These are phyloP conservation scores for Trachelus tabidus DNA, from an alignment of 2,888 invertebrate species.

Conservation along the genomic window DNA sequence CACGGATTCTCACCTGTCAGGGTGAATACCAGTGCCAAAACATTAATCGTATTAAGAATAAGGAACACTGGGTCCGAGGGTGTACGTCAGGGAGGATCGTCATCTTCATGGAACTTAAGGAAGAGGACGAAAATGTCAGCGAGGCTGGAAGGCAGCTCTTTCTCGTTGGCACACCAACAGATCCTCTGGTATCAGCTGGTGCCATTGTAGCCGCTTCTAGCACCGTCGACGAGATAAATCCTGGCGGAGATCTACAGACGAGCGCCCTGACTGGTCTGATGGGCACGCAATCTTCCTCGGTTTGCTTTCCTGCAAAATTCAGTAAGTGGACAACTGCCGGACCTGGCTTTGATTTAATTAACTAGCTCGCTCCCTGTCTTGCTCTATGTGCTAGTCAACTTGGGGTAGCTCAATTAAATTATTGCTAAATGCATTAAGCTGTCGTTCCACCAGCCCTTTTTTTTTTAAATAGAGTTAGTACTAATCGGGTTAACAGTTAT, in stretches of 20 bases:
- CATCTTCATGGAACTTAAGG: constrained; percentile 57
- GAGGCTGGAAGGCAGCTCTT: constrained; percentile 55
- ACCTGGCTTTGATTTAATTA: constrained; percentile 56
- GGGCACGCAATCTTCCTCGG: constrained; percentile 61
- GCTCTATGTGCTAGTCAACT: constrained; percentile 2
- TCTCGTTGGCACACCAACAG: constrained; percentile 58
- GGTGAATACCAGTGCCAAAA: constrained; percentile 12
- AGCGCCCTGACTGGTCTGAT: constrained; percentile 60
- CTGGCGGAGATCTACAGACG: constrained; percentile 56
- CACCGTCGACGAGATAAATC: constrained; percentile 52
- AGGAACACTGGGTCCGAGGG: neutral
- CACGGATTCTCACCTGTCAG: constrained; percentile 13
- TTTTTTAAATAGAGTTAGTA: constrained; percentile 57
- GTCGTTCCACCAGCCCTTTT: constrained; percentile 44
- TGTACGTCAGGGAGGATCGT: neutral
- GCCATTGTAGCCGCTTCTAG: constrained; percentile 51
- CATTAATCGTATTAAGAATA: neutral
- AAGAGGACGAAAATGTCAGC: constrained; percentile 52
- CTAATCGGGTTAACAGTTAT: constrained; percentile 60
- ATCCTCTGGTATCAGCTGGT: constrained; percentile 59
- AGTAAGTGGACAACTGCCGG: constrained; percentile 55
- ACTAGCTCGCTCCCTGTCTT: constrained; percentile 46
- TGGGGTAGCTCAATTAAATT: constrained; percentile 63
- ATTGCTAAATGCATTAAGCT: constrained; percentile 66
- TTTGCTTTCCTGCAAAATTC: constrained; percentile 64